These are phyloP conservation scores for Megathymus violae DNA, from an alignment of 1,140 invertebrate genomes.

Conservation along the genomic window DNA sequence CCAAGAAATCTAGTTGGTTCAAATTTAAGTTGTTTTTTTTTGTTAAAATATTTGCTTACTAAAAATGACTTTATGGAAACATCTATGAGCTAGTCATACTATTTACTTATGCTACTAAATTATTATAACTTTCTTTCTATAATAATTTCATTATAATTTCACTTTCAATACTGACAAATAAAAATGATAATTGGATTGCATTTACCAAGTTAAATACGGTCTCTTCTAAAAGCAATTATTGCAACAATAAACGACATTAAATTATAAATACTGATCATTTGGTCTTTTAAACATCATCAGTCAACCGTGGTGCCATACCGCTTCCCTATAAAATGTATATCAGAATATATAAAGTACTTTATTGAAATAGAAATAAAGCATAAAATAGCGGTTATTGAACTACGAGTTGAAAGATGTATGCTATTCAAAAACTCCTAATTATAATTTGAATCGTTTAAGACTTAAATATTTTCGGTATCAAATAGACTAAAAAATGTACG, in stretches of 20 bases:
- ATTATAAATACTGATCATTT: conserved; percentile 73
- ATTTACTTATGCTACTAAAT: too few species aligned
- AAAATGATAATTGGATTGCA: too few species aligned
- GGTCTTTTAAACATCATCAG: conserved; percentile 59
- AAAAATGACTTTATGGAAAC: too few species aligned
- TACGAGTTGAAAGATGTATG: conserved; percentile 36
- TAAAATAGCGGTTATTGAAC: conserved; percentile 15
- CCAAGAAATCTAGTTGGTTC: too few species aligned
- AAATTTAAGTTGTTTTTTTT: too few species aligned
- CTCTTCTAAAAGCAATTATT: conserved; percentile 12
- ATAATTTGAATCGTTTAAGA: conserved; percentile 78
- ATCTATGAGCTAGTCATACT: too few species aligned
- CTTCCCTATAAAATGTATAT: neutral
- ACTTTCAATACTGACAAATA: too few species aligned
- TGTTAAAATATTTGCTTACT: too few species aligned
- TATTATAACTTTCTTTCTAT: too few species aligned
- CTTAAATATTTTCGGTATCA: conserved; percentile 77
- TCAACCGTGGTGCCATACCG: conserved; percentile 44
- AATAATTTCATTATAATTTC: too few species aligned
- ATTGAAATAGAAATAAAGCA: conserved; percentile 15
- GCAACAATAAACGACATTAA: conserved; percentile 65
- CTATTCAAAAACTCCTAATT: conserved; percentile 73
- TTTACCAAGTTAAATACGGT: neutral
- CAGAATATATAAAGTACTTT: neutral
- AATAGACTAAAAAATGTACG: conserved; percentile 73